Base-by-base conservation (phyloP, 2,888 invertebrate species). In the Cephus sareptanus region DNA sequence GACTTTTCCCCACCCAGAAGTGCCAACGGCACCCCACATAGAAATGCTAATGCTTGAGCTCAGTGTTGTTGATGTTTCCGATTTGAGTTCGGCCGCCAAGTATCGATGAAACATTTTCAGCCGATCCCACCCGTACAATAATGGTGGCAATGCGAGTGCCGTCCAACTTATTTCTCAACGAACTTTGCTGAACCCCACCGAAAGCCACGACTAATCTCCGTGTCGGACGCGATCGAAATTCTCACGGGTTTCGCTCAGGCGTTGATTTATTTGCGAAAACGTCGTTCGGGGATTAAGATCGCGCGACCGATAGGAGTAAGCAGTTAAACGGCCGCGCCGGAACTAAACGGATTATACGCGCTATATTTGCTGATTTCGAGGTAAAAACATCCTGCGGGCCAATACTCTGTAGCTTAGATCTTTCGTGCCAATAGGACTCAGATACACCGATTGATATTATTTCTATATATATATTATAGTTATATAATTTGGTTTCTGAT, bases 221-320 rank as follows among this genome's bases (percentile, higher is more conserved):
- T 86, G 83, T 84, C 88, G 83, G 87, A 89, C 80, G 80, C 85
- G 84, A 86, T 87, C 82, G 79, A 80, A 81, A 86, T 87, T 88
- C 87, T 89, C 89, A 88, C 88, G 87, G 82, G 69, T 56, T 81
- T 76, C 74, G 78, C 75, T 69, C 74, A 75, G 75, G 74, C 30
- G 9, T 81, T 86, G 86, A 87, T 85, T 87, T 85, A 84, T 85
- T 85, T 81, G 83, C 77, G 79, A 83, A 82, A 84, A 82, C 76
- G 83, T 79, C 76, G 78, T 74, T 80, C 75, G 77, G 83, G 83
- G 85, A 83, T 86, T 83, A 79, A 83, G 84, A 84, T 84, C 79
- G 83, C 81, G 77, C 80, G 79, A 81, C 75, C 79, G 79, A 71
- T 79, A 78, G 56, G 75, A 76, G 74, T 79, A 79, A 79, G 78